Conservation (phyloP, 2,113 vertebrate species). For the Myotis yumanensis region DNA sequence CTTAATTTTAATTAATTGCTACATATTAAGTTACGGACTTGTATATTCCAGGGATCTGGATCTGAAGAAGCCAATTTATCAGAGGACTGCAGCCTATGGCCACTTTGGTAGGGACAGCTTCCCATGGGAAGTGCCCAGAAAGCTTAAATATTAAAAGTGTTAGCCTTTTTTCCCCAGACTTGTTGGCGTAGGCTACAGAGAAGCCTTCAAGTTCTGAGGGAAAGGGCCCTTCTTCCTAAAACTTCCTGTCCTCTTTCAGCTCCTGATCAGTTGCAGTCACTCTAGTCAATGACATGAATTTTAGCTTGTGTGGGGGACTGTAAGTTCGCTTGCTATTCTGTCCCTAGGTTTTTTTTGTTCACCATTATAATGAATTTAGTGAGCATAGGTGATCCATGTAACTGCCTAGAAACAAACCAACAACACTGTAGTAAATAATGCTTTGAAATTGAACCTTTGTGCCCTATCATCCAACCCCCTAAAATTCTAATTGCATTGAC, state of each 20-base stretch:
- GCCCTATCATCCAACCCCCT: conserved; percentile 65
- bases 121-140: conserved; percentile 98
- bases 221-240: conserved; percentile 85
- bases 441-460: conserved; percentile 78
- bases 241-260: conserved; percentile 79
- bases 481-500: conserved; percentile 71
- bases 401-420: conserved; percentile 76
- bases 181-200: conserved; percentile 97
- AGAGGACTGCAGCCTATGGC: conserved; percentile 98
- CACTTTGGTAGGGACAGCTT: conserved; percentile 99
- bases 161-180: conserved; percentile 93
- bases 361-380: conserved; percentile 79
- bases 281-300: conserved; percentile 81
- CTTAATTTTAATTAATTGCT: conserved; percentile 76
- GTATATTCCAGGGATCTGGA: conserved; percentile 99
- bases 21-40: conserved; percentile 90
- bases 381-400: conserved; percentile 80
- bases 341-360: conserved; percentile 79
- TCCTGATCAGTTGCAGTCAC: conserved; percentile 78
- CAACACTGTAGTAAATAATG: conserved; percentile 78
- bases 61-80: conserved; percentile 99
- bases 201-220: conserved; percentile 92
- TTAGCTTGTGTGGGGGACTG: conserved; percentile 83
- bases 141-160: conserved; percentile 96
- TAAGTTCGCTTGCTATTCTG: conserved; percentile 77